phyloP scores from a whole-genome alignment of 2,797 vertebrate genomes.

The Florisuga fusca region DNA sequence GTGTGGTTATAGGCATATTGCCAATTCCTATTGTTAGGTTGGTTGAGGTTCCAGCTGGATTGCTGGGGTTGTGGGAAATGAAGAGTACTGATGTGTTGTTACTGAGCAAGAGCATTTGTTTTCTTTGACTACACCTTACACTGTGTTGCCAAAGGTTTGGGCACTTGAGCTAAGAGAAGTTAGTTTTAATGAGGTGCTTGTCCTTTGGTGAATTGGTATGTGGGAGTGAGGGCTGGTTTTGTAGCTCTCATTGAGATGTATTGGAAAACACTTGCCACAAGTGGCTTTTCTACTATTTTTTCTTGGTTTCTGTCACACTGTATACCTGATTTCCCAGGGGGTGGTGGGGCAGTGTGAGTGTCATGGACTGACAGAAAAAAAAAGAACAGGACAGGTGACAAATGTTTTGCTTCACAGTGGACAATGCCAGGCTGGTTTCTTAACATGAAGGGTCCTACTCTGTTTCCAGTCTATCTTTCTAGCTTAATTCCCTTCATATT shows the following conservation, averaged over 20 bases:
- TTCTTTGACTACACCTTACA: background rate
- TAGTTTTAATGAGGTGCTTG: background rate
- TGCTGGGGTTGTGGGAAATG: background rate
- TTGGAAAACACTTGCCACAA: too few relatives aligned
- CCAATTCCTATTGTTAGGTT: background rate
- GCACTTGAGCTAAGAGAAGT: background rate
- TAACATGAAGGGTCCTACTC: background rate
- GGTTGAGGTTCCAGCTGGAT: background rate
- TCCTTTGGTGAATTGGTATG: background rate
- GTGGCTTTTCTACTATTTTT: background rate
- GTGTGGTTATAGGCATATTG: background rate
- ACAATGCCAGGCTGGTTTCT: background rate
- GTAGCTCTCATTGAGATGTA: background rate
- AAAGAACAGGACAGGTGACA: background rate
- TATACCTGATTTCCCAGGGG: rapidly evolving
- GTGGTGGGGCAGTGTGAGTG: background rate
- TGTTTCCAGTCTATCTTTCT: background rate
- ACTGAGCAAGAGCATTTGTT: background rate
- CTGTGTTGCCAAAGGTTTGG: background rate
- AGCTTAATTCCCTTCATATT: background rate
- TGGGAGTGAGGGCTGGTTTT: background rate
- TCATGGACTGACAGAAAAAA: rapidly evolving
- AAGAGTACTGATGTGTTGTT: background rate
- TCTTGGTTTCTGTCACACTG: rapidly evolving
- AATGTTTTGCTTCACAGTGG: background rate